phyloP scores from a whole-genome alignment of 2,113 vertebrate species.

The Cairina moschata region DNA sequence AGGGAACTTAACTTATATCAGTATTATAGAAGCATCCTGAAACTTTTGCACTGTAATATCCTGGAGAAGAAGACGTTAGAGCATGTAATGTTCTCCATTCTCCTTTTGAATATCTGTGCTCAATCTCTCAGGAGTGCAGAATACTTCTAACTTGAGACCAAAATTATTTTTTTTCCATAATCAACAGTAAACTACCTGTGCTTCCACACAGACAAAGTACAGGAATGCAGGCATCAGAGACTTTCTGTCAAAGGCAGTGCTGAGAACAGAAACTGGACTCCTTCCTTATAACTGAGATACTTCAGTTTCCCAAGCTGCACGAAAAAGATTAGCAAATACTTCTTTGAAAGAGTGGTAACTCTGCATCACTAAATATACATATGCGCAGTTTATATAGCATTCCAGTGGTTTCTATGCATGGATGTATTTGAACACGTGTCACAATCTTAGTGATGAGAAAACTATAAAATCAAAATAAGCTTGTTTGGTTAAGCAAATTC shows the following conservation, averaged over 20 bases:
- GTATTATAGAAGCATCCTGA: not conserved
- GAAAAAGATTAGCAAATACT: not conserved
- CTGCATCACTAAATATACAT: not conserved
- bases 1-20: not conserved
- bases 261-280: not conserved
- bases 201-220: not conserved
- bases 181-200: not conserved
- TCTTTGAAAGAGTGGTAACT: not conserved
- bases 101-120: not conserved
- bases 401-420: not conserved
- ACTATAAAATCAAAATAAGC: not conserved
- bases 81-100: not conserved
- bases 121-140: not conserved
- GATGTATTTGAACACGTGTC: not conserved
- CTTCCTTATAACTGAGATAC: not conserved
- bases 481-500: not conserved
- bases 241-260: not conserved
- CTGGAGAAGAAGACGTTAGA: not conserved
- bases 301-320: accelerated
- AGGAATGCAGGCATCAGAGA: not conserved
- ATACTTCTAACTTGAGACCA: not conserved
- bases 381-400: not conserved
- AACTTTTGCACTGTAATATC: not conserved
- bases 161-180: not conserved
- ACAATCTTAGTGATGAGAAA: not conserved